A percentile compares a stretch with the other conserved stretches of the same genome.
These are phyloP conservation scores for Erebia palarica DNA, from an alignment of 2,888 invertebrate species.

Conservation along the genomic window DNA sequence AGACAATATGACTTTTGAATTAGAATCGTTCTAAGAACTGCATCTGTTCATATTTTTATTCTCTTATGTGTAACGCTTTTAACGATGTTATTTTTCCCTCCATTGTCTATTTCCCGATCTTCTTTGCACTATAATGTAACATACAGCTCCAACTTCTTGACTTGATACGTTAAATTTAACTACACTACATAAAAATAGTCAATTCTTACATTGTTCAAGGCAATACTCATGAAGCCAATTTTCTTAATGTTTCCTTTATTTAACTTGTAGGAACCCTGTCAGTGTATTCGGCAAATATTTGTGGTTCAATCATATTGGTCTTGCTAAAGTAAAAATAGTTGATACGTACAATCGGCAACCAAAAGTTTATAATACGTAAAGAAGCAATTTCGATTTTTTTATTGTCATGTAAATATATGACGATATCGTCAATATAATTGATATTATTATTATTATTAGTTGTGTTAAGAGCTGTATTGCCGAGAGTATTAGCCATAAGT, in stretches of 20 bases:
- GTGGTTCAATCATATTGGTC: constrained; percentile 23
- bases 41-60: no score
- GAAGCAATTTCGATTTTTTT: constrained; percentile 25
- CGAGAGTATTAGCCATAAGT: constrained; percentile 44
- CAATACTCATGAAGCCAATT: background rate
- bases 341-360: constrained; percentile 39
- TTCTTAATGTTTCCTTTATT: background rate
- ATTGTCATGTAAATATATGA: constrained; percentile 35
- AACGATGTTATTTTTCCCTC: no score
- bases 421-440: constrained; percentile 57
- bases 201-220: background rate
- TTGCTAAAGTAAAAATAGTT: constrained; percentile 40
- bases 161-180: no score
- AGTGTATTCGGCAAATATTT: constrained; percentile 16
- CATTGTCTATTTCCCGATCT: no score
- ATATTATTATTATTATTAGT: constrained; percentile 48
- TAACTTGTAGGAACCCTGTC: background rate
- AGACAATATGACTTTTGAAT: no score
- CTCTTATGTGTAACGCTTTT: no score
- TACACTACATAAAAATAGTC: no score
- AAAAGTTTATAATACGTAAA: constrained; percentile 34
- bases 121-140: no score
- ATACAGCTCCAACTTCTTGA: no score
- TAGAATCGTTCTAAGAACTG: no score
- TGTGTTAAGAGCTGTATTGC: constrained; percentile 53